Evolutionary conservation across 2,797 vertebrate species (phyloP).

Genomic region (Macrochelys suwanniensis): DNA sequence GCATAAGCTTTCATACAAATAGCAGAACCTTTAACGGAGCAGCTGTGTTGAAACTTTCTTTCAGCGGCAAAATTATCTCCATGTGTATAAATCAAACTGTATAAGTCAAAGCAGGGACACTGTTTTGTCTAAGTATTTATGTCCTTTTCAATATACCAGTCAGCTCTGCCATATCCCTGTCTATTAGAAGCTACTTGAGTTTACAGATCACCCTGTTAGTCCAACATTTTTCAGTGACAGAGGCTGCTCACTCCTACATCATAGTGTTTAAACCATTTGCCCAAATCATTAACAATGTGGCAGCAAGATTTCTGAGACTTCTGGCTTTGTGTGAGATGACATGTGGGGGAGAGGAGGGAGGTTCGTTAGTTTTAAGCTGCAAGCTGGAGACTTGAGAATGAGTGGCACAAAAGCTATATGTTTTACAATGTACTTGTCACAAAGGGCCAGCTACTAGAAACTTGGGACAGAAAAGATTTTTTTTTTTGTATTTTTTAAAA

Average conservation of each 20-base stretch:
- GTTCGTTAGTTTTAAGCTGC: neutral
- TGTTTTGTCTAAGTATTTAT: slow-evolving; percentile 61
- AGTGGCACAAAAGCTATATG: neutral
- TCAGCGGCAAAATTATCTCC: slow-evolving; percentile 37
- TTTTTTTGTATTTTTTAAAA: slow-evolving; percentile 22
- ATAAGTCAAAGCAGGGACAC: neutral
- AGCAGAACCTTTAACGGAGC: neutral
- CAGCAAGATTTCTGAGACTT: slow-evolving; percentile 6
- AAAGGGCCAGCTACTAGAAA: slow-evolving; percentile 13
- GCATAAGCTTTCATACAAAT: neutral
- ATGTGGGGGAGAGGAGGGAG: neutral
- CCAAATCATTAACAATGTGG: neutral
- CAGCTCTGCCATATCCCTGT: slow-evolving; percentile 18
- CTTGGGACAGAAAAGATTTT: slow-evolving; percentile 36
- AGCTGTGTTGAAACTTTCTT: neutral
- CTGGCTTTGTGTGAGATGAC: neutral
- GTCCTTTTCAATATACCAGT: slow-evolving; percentile 37
- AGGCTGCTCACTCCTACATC: slow-evolving; percentile 38
- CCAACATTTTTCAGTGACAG: slow-evolving; percentile 50
- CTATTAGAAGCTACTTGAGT: slow-evolving; percentile 26
- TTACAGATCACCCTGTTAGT: slow-evolving; percentile 55
- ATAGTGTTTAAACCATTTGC: slow-evolving; percentile 43
- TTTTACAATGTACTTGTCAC: neutral
- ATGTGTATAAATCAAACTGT: slow-evolving; percentile 23
- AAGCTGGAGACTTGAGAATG: neutral